Percentiles rank a stretch among this genome's conserved stretches.
These are phyloP conservation scores for Lagopus leucura DNA, from an alignment of 2,113 vertebrate genomes.

Conservation along the genomic window DNA sequence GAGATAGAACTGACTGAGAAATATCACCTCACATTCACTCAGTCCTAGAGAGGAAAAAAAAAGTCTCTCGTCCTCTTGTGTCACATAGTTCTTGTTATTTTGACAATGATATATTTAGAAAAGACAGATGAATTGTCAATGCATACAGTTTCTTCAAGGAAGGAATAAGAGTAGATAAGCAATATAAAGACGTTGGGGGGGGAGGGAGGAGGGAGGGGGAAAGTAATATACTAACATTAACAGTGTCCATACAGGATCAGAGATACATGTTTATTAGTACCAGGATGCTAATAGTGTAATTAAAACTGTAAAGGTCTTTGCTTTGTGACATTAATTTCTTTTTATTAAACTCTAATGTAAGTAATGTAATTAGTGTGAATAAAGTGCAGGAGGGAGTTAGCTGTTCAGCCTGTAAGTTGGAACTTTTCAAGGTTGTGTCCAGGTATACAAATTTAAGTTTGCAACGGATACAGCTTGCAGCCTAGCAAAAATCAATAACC, in stretches of 20 bases:
- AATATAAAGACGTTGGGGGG: not conserved
- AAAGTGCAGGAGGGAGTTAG: not conserved
- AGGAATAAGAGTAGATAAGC: not conserved
- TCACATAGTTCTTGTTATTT: not conserved
- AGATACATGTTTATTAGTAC: not conserved
- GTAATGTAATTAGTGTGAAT: not conserved
- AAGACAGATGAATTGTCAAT: not conserved
- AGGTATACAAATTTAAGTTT: constrained; percentile 36
- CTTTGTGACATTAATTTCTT: not conserved
- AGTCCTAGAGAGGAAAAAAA: not conserved
- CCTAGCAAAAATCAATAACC: constrained; percentile 40
- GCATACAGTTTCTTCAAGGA: not conserved
- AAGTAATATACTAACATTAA: not conserved
- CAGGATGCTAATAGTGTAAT: not conserved
- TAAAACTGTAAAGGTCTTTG: not conserved
- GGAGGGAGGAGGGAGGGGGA: not conserved
- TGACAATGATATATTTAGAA: not conserved
- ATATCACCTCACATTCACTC: not conserved
- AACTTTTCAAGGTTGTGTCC: constrained; percentile 51
- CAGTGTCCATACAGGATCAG: not conserved
- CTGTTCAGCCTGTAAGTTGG: not conserved
- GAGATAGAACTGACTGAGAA: not conserved
- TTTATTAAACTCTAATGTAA: not conserved
- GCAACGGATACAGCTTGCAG: not conserved
- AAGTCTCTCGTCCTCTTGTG: not conserved